Percentiles rank a stretch among this genome's conserved stretches.
These are phyloP conservation scores for Conchocele bisecta DNA, from an alignment of 2,888 invertebrate species.

Conservation along the genomic window DNA sequence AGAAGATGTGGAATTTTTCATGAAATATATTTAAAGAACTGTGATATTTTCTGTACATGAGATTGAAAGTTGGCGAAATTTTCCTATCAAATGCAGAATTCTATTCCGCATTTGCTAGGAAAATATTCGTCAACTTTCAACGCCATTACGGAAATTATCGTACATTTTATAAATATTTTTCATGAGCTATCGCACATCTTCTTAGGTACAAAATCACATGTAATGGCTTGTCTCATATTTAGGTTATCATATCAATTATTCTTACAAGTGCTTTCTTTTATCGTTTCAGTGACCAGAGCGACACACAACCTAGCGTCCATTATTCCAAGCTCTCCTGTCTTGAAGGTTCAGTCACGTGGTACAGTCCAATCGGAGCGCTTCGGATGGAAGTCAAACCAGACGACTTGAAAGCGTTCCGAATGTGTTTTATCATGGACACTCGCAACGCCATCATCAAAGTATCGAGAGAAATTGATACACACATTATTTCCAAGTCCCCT, in stretches of 20 bases:
- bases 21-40: no score
- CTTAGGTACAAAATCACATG: no score
- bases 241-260: background rate
- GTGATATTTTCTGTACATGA: no score
- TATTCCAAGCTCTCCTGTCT: constrained; percentile 59
- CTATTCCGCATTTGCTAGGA: no score
- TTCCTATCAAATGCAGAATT: no score
- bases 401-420: constrained; percentile 42
- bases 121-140: no score
- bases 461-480: constrained; percentile 61
- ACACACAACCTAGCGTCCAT: constrained; percentile 50
- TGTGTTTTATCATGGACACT: constrained; percentile 61
- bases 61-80: no score
- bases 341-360: constrained; percentile 68
- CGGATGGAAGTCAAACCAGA: constrained; percentile 60
- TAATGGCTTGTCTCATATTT: background rate
- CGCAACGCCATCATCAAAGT: constrained; percentile 59
- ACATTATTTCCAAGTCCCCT: constrained; percentile 31
- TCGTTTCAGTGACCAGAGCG: constrained; percentile 60
- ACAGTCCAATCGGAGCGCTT: constrained; percentile 65
- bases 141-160: no score
- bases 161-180: no score
- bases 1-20: no score
- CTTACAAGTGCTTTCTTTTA: constrained; percentile 31
- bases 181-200: no score